Base-by-base conservation (phyloP, 1,140 invertebrate species). In the Drosophila ohnishii region DNA sequence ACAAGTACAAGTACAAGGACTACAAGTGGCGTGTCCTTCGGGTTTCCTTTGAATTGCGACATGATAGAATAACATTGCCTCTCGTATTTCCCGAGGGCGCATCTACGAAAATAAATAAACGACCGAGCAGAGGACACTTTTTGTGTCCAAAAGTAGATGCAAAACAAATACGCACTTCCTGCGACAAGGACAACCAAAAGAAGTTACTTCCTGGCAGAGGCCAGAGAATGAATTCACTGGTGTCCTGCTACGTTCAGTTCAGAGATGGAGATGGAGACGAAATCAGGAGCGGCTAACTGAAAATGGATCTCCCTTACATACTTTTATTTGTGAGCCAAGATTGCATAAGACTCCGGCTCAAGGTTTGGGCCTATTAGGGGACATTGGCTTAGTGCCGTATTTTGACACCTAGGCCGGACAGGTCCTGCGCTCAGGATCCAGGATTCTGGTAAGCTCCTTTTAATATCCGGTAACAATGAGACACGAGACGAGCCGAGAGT, bases 361-460 rank as follows among this genome's bases (percentile, higher is more conserved):
- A 14, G 25, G 42, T 19, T 7, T 9, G 50, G 34, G 75, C 83
- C 84, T 87, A 84, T 90, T 89, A 89, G 56, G 58, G 70, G 77
- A 87, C 89, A 91, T 87, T 90, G 86, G 90, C 90, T 91, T 88
- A 91, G 78, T 35, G 64, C 35, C 48, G 80, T 88, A 90, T 91
- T 90, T 90, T 90, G 90, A 91, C 90, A 91, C 90, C 90, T 90
- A 61, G n/a, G 28, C 28, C 10, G 57, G 42, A 45, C 66, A 62
- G 73, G 47, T 61, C 63, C 42, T 58, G 48, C 30, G 47, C 61
- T 39, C 77, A 9, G 39, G 35, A 48, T 53, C 42, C 78, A 44
- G 30, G 14, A 22, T 16, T 39, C 14, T 25, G 47, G 19, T 88
- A 84, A 87, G 84, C 84, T 87, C 61, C 72, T 64, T 70, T 79